These are phyloP conservation scores for Itoplectis maculator DNA, from an alignment of 2,888 invertebrate genomes.

Conservation along the genomic window DNA sequence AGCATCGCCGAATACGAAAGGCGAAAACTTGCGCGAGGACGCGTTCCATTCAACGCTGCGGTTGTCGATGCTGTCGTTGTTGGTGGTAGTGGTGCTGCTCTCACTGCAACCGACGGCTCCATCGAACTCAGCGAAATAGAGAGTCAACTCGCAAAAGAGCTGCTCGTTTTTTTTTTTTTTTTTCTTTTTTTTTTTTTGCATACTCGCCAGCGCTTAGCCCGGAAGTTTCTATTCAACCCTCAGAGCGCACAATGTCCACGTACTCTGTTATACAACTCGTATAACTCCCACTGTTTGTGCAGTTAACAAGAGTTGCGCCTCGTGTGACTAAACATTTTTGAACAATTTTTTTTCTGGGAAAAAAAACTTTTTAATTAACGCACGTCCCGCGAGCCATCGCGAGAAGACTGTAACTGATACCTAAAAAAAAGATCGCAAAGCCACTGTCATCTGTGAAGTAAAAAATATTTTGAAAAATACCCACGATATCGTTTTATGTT, in stretches of 20 bases:
- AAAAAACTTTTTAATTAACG: neutral
- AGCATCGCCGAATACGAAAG: slow-evolving; percentile 1
- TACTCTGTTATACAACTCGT: slow-evolving; percentile 1
- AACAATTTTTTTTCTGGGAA: neutral
- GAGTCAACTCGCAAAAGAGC: neutral
- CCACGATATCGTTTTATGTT: neutral
- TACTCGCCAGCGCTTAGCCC: neutral
- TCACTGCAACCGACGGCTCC: slow-evolving; percentile 12
- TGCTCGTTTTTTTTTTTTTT: slow-evolving; percentile 12
- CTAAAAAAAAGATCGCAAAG: no score
- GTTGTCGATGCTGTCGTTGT: neutral
- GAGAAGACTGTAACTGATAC: no score
- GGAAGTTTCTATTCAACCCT: slow-evolving; percentile 26
- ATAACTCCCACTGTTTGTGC: neutral
- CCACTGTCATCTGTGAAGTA: no score
- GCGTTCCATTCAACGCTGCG: slow-evolving; percentile 16
- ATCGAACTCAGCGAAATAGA: slow-evolving; percentile 17
- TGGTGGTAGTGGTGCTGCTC: neutral
- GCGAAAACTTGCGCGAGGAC: slow-evolving; percentile 1
- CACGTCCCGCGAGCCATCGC: neutral
- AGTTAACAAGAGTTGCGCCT: slow-evolving; percentile 5
- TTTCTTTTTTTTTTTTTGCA: no score
- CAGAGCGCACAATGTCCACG: neutral
- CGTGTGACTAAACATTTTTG: neutral
- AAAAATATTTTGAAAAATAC: no score